Evolutionary conservation across 2,797 vertebrate genomes (phyloP).

Genomic region (Hydrocynus forskahlii): DNA sequence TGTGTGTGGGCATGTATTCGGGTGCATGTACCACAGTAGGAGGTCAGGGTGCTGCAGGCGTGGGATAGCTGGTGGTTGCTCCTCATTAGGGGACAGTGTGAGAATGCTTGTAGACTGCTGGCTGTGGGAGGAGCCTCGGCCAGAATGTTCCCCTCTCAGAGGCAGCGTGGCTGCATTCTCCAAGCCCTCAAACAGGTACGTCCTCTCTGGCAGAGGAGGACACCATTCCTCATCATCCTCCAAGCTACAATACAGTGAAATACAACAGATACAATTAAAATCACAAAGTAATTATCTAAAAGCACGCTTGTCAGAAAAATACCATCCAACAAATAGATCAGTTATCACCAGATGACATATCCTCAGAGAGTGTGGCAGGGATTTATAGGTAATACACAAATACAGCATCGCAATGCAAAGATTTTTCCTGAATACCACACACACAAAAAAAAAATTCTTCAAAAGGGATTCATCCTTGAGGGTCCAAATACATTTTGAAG

Average conservation of each 20-base stretch:
- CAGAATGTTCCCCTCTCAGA: constrained; percentile 71
- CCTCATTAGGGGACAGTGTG: constrained; percentile 75
- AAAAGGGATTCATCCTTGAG: constrained; percentile 35
- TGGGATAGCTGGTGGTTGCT: constrained; percentile 70
- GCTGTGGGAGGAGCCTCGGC: constrained; percentile 75
- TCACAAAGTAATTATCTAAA: constrained; percentile 11
- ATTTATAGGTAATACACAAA: constrained; percentile 29
- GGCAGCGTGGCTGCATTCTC: constrained; percentile 72
- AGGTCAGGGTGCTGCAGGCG: constrained; percentile 81
- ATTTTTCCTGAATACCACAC: constrained; percentile 13
- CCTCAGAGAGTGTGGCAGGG: constrained; percentile 16
- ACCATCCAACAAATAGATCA: constrained; percentile 29
- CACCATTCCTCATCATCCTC: constrained; percentile 87
- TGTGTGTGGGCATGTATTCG: background rate
- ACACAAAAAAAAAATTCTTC: constrained; percentile 40
- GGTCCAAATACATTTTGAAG: constrained; percentile 42
- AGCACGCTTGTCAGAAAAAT: constrained; percentile 7
- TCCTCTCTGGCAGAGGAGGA: constrained; percentile 85
- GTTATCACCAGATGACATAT: constrained; percentile 32
- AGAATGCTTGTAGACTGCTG: constrained; percentile 79
- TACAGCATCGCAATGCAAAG: constrained; percentile 19
- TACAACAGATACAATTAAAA: background rate
- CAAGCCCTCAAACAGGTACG: constrained; percentile 79
- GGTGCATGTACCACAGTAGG: constrained; percentile 75
- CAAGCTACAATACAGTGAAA: constrained; percentile 68